Evolutionary conservation across 2,797 vertebrate species (phyloP), one percentile per base, ranked within the genome.

Genomic region (Cygnus olor): DNA sequence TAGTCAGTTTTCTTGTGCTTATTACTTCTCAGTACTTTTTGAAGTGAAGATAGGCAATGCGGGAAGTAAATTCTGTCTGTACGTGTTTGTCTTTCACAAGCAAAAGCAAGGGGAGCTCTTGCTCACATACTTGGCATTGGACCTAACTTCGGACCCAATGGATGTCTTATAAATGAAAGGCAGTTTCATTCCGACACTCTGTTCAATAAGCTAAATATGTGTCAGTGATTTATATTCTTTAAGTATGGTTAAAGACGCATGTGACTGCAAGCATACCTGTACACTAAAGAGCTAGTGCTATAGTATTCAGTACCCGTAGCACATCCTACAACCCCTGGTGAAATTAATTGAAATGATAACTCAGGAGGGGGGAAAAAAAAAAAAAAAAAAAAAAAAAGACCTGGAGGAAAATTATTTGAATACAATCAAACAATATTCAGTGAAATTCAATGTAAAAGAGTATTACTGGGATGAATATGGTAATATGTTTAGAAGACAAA

Each of bases 321-420:
- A 49, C 4, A 16, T 5, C 2, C 8, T 15, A 49, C 4, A 16
- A 5, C 1, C 8, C 13, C 40, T 63, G 56, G n/a, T 47, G 56
- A 80, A 84, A 51, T 24, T 76, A 34, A 4, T 44, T 9, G 19
- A 21, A 54, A 70, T 66, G 47, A 21, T 24, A 80, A 61, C 2
- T 13, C 0, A 36, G 20, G 32, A 28, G n/a, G 47, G 21, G 21
- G 4, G 22, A 21, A 11, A 45, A 10, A 45, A 45, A 6, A 45
- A 45, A 47, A 47, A 47, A 22, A 47, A 47, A 47, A 47, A 47
- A 32, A 32, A 32, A 28, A 72, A 68, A 66, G 20, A 27, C 2
- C 22, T 54, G 4, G 6, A 47, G 6, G 4, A 47, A 78, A 66
- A 12, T 49, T 53, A 70, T 12, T 47, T 63, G 5, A 89, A 34